These are phyloP conservation scores for Lymantria dispar DNA, from an alignment of 2,888 invertebrate genomes.

Conservation along the genomic window DNA sequence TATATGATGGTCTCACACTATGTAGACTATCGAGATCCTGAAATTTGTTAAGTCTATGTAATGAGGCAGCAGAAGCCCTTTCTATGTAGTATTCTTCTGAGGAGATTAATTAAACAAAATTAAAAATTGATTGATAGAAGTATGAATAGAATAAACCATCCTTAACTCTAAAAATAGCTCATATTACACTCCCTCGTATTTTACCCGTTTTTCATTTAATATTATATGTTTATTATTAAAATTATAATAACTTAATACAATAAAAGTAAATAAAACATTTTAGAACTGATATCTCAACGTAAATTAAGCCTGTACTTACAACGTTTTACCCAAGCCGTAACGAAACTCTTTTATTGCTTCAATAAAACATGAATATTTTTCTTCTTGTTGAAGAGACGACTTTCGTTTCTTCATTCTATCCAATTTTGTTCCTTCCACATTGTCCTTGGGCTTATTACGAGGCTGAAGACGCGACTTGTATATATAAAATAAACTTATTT, in stretches of 20 bases:
- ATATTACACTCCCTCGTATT: no score
- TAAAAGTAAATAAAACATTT: constrained; percentile 1
- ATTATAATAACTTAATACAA: background rate
- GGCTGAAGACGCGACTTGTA: constrained; percentile 34
- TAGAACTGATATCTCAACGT: constrained; percentile 17
- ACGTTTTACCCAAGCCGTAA: constrained; percentile 29
- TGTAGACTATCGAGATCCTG: no score
- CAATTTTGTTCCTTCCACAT: constrained; percentile 47
- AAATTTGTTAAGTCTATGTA: no score
- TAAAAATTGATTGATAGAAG: no score
- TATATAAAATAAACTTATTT: constrained; percentile 7
- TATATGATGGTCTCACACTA: no score
- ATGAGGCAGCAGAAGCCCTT: no score
- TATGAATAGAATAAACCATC: no score
- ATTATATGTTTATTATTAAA: background rate
- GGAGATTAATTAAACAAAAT: no score
- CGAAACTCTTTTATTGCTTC: constrained; percentile 39
- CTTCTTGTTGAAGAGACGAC: constrained; percentile 29
- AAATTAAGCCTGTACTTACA: constrained; percentile 14
- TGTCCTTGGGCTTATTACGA: constrained; percentile 55
- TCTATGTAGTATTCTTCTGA: no score
- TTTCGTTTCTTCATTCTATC: constrained; percentile 53
- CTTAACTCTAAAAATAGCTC: no score
- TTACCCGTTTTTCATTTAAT: no score
- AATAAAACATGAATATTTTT: constrained; percentile 53